Percentiles rank a stretch among this genome's conserved stretches.
These are phyloP conservation scores for Myodes glareolus DNA, from an alignment of 2,113 vertebrate species.

Conservation along the genomic window DNA sequence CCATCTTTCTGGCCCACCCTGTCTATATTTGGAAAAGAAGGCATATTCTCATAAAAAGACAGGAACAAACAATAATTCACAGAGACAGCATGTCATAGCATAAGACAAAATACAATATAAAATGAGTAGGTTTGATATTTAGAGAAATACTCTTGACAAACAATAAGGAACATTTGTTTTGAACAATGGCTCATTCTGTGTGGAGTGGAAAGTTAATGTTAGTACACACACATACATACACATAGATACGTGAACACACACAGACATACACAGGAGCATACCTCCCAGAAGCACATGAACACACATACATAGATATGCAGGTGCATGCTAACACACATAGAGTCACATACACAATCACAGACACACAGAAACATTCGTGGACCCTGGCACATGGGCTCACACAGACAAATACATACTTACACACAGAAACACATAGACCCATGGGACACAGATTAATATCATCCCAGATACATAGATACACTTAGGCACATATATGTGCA, in stretches of 20 bases:
- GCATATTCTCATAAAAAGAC: background rate
- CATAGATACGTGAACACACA: background rate
- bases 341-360: background rate
- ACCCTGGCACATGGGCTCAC: background rate
- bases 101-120: background rate
- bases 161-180: background rate
- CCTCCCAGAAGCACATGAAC: background rate
- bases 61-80: background rate
- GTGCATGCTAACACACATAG: background rate
- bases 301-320: background rate
- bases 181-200: background rate
- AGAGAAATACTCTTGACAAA: background rate
- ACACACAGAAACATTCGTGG: background rate
- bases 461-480: background rate
- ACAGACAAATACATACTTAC: background rate
- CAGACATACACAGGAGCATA: background rate
- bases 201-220: background rate
- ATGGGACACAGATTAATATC: background rate
- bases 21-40: background rate
- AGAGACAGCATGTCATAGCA: too few species aligned
- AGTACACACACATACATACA: background rate
- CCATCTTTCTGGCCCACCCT: background rate
- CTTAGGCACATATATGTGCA: background rate
- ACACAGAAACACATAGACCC: background rate
- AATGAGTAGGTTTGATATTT: constrained; percentile 14